Conservation (phyloP, 2,888 invertebrate genomes). For the Leptinotarsa rubiginosa region DNA sequence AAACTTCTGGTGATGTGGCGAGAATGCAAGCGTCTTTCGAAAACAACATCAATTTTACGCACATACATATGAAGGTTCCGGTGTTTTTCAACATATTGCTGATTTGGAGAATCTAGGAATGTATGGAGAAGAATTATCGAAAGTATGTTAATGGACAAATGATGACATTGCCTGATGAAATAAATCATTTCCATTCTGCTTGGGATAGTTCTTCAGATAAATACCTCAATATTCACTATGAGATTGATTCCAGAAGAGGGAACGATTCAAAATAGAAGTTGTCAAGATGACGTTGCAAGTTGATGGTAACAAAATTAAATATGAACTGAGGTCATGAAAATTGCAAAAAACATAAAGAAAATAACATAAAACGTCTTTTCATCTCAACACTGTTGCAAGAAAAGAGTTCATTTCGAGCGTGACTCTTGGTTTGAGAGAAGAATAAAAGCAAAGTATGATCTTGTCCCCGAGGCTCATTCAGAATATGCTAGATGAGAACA, state of each 20-base stretch:
- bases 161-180: background rate
- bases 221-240: background rate
- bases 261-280: background rate
- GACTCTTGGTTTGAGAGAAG: too few species aligned
- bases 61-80: background rate
- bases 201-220: background rate
- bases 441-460: too few species aligned
- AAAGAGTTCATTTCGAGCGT: too few species aligned
- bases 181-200: background rate
- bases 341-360: too few species aligned
- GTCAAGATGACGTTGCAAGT: background rate
- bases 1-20: background rate
- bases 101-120: slow-evolving; percentile 5
- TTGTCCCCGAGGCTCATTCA: too few species aligned
- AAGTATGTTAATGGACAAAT: background rate
- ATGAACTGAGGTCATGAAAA: too few species aligned
- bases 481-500: too few species aligned
- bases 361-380: too few species aligned
- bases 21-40: background rate
- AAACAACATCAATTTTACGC: background rate
- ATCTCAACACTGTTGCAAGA: too few species aligned
- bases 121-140: too few species aligned
- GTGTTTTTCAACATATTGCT: background rate
- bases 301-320: background rate
- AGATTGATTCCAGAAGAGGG: background rate